Conservation (phyloP, 2,888 invertebrate species). For the Minunthozetes semirufus region DNA sequence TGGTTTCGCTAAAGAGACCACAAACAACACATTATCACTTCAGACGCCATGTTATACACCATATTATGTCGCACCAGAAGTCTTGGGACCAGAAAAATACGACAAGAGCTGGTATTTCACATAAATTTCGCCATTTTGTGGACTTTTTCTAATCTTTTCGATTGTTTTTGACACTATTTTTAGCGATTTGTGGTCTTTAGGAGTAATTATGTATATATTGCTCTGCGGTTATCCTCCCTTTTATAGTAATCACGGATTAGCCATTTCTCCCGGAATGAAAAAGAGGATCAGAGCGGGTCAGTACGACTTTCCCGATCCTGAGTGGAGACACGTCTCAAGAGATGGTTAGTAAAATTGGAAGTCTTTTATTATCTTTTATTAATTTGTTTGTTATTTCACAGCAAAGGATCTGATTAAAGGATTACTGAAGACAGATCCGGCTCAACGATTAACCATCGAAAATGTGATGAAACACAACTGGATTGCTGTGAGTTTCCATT, state of each 20-base stretch:
- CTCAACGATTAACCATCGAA: slow-evolving; percentile 77
- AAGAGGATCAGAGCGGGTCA: slow-evolving; percentile 89
- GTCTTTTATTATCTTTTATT: background rate
- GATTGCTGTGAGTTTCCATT: slow-evolving; percentile 67
- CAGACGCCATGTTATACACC: slow-evolving; percentile 99
- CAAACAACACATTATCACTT: slow-evolving; percentile 70
- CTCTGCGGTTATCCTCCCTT: slow-evolving; percentile 99
- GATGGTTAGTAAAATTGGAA: slow-evolving; percentile 62
- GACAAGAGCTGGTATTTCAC: slow-evolving; percentile 60
- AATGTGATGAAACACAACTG: slow-evolving; percentile 80
- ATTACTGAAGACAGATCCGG: slow-evolving; percentile 89
- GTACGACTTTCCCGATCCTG: slow-evolving; percentile 92
- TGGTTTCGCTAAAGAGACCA: slow-evolving; percentile 92
- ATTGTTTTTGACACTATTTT: slow-evolving; percentile 51
- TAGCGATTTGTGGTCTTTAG: slow-evolving; percentile 98
- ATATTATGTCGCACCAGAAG: slow-evolving; percentile 88
- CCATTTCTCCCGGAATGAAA: slow-evolving; percentile 95
- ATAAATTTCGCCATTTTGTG: background rate
- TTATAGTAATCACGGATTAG: slow-evolving; percentile 93
- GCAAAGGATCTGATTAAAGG: slow-evolving; percentile 89
- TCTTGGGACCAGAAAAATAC: slow-evolving; percentile 92
- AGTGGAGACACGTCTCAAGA: slow-evolving; percentile 87
- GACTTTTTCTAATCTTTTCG: background rate
- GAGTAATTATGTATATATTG: slow-evolving; percentile 98
- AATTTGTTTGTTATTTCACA: slow-evolving; percentile 40